A percentile compares a stretch with the other conserved stretches of the same genome.
Conservation (phyloP, 2,113 vertebrate genomes). For the Pelodiscus sinensis region DNA sequence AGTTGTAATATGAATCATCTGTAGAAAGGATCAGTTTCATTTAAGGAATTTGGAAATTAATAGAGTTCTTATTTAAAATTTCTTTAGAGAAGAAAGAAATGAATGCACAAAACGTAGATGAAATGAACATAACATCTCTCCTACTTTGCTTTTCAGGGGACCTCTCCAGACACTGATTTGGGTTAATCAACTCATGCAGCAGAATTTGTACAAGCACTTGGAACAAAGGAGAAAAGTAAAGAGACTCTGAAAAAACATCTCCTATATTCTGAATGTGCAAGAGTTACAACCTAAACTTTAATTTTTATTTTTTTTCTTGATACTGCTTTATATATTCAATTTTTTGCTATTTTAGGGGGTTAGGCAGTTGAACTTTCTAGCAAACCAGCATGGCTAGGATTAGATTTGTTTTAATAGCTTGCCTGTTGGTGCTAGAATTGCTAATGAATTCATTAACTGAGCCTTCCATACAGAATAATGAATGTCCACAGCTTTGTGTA, state of each 20-base stretch:
- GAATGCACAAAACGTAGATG: neutral
- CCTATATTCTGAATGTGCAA: slow-evolving; percentile 50
- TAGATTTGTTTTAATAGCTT: slow-evolving; percentile 66
- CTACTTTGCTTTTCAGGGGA: slow-evolving; percentile 79
- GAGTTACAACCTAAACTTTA: slow-evolving; percentile 36
- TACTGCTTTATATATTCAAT: neutral
- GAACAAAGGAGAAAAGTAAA: slow-evolving; percentile 27
- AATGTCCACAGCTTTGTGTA: slow-evolving; percentile 96
- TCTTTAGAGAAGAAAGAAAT: neutral
- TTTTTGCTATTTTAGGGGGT: neutral
- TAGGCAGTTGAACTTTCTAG: neutral
- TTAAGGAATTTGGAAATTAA: neutral
- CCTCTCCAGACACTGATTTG: slow-evolving; percentile 43
- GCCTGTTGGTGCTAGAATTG: slow-evolving; percentile 81
- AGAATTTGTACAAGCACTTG: slow-evolving; percentile 26
- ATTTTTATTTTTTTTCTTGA: slow-evolving; percentile 36
- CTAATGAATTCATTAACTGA: slow-evolving; percentile 78
- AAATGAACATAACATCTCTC: slow-evolving; percentile 54
- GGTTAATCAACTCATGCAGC: neutral
- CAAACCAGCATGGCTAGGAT: slow-evolving; percentile 84
- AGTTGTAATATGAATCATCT: neutral
- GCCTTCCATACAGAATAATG: slow-evolving; percentile 82
- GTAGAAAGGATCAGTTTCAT: neutral
- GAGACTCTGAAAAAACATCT: slow-evolving; percentile 37
- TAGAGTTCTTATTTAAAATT: neutral